Conservation (phyloP, 2,113 vertebrate genomes). For the Chionodraco myersi region DNA sequence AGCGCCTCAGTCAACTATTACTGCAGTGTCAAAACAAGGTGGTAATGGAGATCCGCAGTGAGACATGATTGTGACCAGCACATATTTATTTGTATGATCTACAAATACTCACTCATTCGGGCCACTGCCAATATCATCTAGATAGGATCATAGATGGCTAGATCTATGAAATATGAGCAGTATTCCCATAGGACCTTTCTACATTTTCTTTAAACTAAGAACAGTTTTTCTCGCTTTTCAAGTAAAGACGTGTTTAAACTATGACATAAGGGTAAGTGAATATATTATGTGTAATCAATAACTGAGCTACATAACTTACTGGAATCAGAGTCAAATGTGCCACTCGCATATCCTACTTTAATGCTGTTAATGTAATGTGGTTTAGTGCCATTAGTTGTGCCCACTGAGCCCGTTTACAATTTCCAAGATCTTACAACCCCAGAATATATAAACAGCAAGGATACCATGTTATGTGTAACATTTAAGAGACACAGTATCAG, state of each 20-base stretch:
- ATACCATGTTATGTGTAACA: neutral
- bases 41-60: conserved; percentile 39
- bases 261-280: conserved; percentile 8
- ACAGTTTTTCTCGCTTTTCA: conserved; percentile 7
- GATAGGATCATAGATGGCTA: conserved; percentile 74
- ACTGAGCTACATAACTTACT: conserved; percentile 5
- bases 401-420: neutral
- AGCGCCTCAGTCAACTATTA: conserved; percentile 44
- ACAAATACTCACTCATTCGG: conserved; percentile 87
- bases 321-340: neutral
- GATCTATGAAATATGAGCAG: conserved; percentile 81
- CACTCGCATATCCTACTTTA: neutral
- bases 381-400: neutral
- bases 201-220: conserved; percentile 11
- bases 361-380: neutral
- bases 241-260: conserved; percentile 23
- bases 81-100: conserved; percentile 35
- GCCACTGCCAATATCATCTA: conserved; percentile 81
- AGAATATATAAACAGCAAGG: neutral
- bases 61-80: conserved; percentile 24
- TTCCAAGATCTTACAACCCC: neutral
- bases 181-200: conserved; percentile 26
- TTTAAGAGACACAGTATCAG: neutral
- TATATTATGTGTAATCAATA: conserved; percentile 11
- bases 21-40: conserved; percentile 52